These are phyloP conservation scores for Tetragonula clypearis DNA, from an alignment of 1,140 invertebrate genomes.

Conservation along the genomic window DNA sequence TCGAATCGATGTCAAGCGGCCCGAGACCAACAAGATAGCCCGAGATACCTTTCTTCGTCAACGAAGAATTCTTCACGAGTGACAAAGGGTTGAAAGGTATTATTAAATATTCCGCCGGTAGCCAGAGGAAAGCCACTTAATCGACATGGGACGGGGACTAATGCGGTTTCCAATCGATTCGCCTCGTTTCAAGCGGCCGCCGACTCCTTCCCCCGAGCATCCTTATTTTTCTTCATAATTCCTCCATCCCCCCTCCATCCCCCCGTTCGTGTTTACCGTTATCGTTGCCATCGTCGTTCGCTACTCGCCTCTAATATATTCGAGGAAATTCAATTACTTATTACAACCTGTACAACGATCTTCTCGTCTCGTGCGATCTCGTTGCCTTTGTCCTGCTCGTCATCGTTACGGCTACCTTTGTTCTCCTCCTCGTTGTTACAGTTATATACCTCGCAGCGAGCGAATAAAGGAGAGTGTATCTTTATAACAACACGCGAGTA, in stretches of 20 bases:
- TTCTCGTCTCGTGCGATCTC: not conserved
- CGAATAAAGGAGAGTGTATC: not conserved
- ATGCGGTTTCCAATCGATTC: constrained; percentile 18
- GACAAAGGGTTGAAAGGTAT: constrained; percentile 15
- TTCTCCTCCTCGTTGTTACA: not conserved
- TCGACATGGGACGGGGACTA: not conserved
- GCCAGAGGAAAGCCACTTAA: not conserved
- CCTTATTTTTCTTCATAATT: not conserved
- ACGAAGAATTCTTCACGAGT: not conserved
- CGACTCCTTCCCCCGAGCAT: not conserved
- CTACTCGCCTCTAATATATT: not conserved
- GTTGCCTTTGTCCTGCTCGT: not conserved
- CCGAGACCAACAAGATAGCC: not conserved
- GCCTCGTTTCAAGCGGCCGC: not conserved
- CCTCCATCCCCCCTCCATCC: too few relatives aligned
- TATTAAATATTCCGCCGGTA: constrained; percentile 15
- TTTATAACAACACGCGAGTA: not conserved
- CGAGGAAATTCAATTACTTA: constrained; percentile 5
- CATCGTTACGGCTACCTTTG: not conserved
- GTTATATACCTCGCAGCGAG: not conserved
- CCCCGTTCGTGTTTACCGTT: not conserved
- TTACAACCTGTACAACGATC: too few relatives aligned
- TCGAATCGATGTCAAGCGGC: constrained; percentile 6
- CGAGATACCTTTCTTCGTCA: not conserved
- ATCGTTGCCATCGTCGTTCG: not conserved